Conservation (phyloP, 30 jellyfish, hydroid and myxozoan genomes). For the Turritopsis rubra region DNA sequence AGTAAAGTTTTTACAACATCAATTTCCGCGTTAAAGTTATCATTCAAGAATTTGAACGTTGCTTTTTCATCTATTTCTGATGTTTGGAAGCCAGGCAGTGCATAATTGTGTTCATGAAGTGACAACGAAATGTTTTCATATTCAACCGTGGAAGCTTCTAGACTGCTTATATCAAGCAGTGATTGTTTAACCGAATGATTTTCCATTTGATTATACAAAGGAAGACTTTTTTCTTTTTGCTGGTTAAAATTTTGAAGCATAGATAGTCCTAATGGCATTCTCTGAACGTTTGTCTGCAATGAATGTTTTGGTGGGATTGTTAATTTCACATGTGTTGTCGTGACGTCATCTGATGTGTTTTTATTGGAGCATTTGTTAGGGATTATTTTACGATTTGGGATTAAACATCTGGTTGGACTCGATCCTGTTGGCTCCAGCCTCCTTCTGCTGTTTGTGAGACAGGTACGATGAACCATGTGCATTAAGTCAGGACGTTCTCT, state of each 20-base stretch:
- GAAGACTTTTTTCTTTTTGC: neutral
- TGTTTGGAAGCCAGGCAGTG: conserved; percentile 42
- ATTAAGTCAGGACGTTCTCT: conserved; percentile 94
- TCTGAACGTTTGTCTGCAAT: neutral
- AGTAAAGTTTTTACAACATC: conserved; percentile 73
- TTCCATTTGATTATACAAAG: neutral
- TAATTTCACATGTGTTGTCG: neutral
- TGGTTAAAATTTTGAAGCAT: conserved; percentile 6
- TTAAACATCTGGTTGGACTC: neutral
- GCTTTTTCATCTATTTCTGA: conserved; percentile 29
- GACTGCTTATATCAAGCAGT: neutral
- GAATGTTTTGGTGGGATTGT: neutral
- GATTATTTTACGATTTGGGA: neutral
- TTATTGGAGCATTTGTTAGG: neutral
- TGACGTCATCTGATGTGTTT: neutral
- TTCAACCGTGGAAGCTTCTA: neutral
- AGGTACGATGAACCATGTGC: conserved; percentile 92
- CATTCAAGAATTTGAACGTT: conserved; percentile 49
- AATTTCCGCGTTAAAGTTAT: conserved; percentile 56
- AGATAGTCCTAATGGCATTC: neutral
- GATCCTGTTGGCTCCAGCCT: neutral
- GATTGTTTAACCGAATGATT: neutral
- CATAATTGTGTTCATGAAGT: conserved; percentile 74
- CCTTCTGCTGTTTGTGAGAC: conserved; percentile 43
- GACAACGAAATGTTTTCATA: neutral